Percentiles rank a stretch among this genome's conserved stretches.
Conservation (phyloP, 2,888 invertebrate species). For the Caenorhabditis imperialis region DNA sequence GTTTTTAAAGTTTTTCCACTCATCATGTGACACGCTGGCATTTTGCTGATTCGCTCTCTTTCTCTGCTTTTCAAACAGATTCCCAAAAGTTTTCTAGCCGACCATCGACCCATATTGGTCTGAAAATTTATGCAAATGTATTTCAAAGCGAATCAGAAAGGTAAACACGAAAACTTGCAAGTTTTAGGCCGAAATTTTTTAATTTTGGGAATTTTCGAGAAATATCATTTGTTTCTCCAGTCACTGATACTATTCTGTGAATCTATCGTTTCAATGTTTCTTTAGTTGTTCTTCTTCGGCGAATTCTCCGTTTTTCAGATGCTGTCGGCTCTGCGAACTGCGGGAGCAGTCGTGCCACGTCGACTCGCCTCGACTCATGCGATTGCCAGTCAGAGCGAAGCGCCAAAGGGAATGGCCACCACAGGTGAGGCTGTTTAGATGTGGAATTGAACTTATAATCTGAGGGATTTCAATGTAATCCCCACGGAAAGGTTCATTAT, state of each 20-base stretch:
- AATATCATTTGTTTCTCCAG: conserved; percentile 4
- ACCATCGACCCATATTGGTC: too few species aligned
- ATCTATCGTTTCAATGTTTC: not conserved
- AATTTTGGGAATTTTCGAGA: too few species aligned
- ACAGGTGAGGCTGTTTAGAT: too few species aligned
- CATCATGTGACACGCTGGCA: conserved; percentile 14
- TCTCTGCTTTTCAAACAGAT: not conserved
- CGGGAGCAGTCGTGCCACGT: conserved; percentile 32
- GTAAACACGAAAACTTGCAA: too few species aligned
- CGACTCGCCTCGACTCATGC: conserved; percentile 55
- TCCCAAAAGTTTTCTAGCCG: too few species aligned
- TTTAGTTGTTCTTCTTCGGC: not conserved
- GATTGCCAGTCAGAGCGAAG: conserved; percentile 57
- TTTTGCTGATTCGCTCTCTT: not conserved
- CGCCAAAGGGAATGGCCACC: conserved; percentile 72
- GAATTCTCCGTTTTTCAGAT: conserved; percentile 37
- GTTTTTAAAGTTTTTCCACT: conserved; percentile 11
- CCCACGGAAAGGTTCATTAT: too few species aligned
- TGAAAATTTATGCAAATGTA: too few species aligned
- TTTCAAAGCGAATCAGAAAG: too few species aligned
- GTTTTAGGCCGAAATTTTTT: too few species aligned
- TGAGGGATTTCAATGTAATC: too few species aligned
- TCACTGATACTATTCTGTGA: not conserved
- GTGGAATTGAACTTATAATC: too few species aligned
- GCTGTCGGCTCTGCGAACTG: conserved; percentile 60